A percentile compares a stretch with the other conserved stretches of the same genome.
Evolutionary conservation across 2,888 invertebrate genomes (phyloP).

Genomic region (Luffia ferchaultella): DNA sequence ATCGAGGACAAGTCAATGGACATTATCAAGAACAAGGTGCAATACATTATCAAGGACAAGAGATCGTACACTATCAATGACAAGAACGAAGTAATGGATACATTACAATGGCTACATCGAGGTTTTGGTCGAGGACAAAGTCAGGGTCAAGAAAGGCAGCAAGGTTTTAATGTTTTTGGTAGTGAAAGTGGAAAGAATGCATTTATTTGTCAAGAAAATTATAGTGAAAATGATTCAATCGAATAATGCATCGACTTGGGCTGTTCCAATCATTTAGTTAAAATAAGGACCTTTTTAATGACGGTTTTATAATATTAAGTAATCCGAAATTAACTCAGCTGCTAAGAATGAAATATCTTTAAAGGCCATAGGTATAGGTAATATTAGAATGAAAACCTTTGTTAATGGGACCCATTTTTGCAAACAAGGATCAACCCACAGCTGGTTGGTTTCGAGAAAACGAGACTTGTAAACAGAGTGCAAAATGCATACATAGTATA

Average conservation of each 20-base stretch:
- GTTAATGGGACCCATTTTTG: too few species aligned
- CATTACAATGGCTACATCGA: too few species aligned
- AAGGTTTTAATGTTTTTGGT: not conserved
- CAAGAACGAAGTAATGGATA: not conserved
- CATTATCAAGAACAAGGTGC: too few species aligned
- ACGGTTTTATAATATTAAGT: constrained; percentile 2
- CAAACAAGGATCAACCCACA: too few species aligned
- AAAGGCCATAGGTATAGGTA: constrained; percentile 3
- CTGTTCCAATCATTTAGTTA: constrained; percentile 7
- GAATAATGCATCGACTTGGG: constrained; percentile 6
- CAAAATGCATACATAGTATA: too few species aligned
- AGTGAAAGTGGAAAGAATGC: too few species aligned
- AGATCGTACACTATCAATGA: not conserved
- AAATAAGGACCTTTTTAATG: constrained; percentile 4
- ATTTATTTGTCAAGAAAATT: too few species aligned
- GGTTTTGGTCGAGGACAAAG: too few species aligned
- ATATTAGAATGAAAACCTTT: not conserved
- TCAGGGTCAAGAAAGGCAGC: not conserved
- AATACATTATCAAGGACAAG: too few species aligned
- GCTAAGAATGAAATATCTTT: constrained; percentile 2
- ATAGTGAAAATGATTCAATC: not conserved
- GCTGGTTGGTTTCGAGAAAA: too few species aligned
- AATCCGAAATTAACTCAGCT: not conserved
- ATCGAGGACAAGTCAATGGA: too few species aligned
- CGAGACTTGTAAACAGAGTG: too few species aligned